phyloP scores from a whole-genome alignment of 2,113 vertebrate genomes.

The Acinonyx jubatus region DNA sequence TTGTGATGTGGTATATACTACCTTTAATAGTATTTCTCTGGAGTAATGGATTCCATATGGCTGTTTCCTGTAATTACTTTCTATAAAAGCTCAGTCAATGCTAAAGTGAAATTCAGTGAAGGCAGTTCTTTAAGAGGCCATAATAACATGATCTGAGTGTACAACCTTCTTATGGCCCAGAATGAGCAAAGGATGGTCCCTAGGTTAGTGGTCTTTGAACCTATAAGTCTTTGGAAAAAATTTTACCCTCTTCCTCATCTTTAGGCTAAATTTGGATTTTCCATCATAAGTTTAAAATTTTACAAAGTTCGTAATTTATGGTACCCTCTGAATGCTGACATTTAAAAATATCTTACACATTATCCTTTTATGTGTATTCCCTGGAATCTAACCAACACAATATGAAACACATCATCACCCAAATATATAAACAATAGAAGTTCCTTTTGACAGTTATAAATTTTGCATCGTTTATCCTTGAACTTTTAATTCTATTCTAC shows the following conservation, averaged over 20 bases:
- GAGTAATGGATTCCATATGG: neutral
- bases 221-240: neutral
- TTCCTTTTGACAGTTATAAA: neutral
- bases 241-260: neutral
- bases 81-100: neutral
- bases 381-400: neutral
- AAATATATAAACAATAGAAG: neutral
- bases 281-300: neutral
- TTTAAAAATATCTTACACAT: neutral
- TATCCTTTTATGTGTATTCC: neutral
- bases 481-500: neutral
- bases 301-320: neutral
- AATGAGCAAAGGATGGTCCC: neutral
- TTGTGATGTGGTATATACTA: neutral
- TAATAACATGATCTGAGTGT: neutral
- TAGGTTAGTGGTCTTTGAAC: neutral
- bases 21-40: neutral
- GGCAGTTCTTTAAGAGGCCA: neutral
- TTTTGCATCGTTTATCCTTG: neutral
- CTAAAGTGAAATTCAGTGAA: neutral
- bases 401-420: neutral
- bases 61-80: neutral
- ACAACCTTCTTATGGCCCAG: neutral
- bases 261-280: neutral
- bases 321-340: neutral